These are phyloP conservation scores for Pedetes capensis DNA, from an alignment of 2,113 vertebrate genomes.

Conservation along the genomic window DNA sequence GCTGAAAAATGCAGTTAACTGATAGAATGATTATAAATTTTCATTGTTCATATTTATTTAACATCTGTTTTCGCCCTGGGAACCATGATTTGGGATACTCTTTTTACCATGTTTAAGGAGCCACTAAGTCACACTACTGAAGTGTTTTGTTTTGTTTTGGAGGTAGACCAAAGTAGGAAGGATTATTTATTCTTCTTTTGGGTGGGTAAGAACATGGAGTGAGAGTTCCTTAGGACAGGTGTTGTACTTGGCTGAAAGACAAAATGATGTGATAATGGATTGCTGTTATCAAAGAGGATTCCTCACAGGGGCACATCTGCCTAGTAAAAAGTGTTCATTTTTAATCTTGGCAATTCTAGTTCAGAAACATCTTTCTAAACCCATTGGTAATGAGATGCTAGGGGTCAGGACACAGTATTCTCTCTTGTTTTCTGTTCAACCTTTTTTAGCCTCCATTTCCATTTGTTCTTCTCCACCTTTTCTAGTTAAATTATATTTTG, in stretches of 20 bases:
- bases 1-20: neutral
- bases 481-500: constrained; percentile 17
- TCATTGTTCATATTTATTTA: neutral
- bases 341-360: neutral
- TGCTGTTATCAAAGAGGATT: neutral
- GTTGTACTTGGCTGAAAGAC: neutral
- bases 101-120: neutral
- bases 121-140: neutral
- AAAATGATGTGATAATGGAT: neutral
- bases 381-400: neutral
- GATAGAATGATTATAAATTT: neutral
- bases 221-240: neutral
- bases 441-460: neutral
- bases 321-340: neutral
- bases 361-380: neutral
- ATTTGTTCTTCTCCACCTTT: neutral
- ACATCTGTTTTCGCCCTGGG: neutral
- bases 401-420: neutral
- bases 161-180: neutral
- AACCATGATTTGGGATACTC: neutral
- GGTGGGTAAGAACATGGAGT: neutral
- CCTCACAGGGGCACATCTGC: neutral
- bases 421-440: neutral
- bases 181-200: neutral
- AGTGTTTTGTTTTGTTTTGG: neutral